These are phyloP conservation scores for Cynoglossus semilaevis DNA, from an alignment of 2,113 vertebrate species.

Conservation along the genomic window DNA sequence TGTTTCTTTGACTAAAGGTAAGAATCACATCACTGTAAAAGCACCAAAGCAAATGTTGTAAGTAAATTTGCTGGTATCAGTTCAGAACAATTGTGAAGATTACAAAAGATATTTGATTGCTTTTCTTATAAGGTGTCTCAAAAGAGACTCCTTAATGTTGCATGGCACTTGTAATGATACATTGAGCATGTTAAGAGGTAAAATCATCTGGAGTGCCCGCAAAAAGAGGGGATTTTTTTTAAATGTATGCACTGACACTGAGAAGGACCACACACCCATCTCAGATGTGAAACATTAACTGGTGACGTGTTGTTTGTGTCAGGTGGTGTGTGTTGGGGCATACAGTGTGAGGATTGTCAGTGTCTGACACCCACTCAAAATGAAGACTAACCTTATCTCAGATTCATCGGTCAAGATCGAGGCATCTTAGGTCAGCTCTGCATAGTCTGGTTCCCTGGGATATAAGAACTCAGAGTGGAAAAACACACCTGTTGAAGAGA, in stretches of 20 bases:
- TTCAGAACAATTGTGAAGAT: no score
- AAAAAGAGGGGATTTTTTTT: no score
- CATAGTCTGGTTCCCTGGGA: conserved; percentile 16
- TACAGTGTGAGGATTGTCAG: conserved; percentile 12
- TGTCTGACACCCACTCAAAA: conserved; percentile 17
- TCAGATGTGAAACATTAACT: conserved; percentile 35
- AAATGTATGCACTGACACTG: no score
- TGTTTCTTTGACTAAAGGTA: conserved; percentile 38
- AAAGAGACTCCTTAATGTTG: no score
- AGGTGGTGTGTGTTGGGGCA: conserved; percentile 23
- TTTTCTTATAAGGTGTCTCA: no score
- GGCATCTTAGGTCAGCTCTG: conserved; percentile 26
- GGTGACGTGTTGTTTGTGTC: conserved; percentile 38
- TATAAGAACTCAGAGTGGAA: conserved; percentile 14
- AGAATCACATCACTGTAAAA: no score
- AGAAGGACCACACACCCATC: conserved; percentile 9
- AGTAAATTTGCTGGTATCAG: no score
- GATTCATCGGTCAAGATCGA: conserved; percentile 30
- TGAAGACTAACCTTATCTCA: conserved; percentile 26
- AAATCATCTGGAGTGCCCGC: no score
- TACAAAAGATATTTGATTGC: no score
- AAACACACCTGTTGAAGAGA: conserved; percentile 25
- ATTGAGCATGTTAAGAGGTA: no score
- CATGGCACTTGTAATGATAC: no score
- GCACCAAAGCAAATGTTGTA: no score